Evolutionary conservation across 2,888 invertebrate species (phyloP).

Genomic region (Synanthedon myopaeformis): DNA sequence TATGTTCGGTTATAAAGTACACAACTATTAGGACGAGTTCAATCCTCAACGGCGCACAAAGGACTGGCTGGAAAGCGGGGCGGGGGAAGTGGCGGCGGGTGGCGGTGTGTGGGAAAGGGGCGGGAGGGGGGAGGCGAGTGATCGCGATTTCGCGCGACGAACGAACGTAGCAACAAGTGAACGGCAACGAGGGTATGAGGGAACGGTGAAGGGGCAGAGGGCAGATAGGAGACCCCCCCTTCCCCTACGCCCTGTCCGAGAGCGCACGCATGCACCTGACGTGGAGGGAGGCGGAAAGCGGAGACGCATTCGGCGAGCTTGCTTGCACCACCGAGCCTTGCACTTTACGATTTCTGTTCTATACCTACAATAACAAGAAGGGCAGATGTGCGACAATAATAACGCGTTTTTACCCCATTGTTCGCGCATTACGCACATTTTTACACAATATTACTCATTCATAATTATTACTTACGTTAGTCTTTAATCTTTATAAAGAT

Average conservation of each 20-base stretch:
- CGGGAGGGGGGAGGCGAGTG: slow-evolving; percentile 38
- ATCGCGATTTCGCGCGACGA: slow-evolving; percentile 44
- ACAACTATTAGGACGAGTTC: slow-evolving; percentile 32
- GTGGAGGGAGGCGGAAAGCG: neutral
- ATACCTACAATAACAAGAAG: slow-evolving; percentile 33
- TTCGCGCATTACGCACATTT: too few species aligned
- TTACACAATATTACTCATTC: too few species aligned
- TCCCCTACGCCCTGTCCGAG: slow-evolving; percentile 45
- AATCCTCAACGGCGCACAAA: slow-evolving; percentile 60
- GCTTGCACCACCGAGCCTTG: too few species aligned
- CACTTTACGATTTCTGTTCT: slow-evolving; percentile 18
- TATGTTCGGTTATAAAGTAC: slow-evolving; percentile 21
- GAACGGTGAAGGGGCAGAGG: slow-evolving; percentile 21
- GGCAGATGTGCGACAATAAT: slow-evolving; percentile 39
- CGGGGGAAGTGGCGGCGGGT: slow-evolving; percentile 49
- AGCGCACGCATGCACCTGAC: slow-evolving; percentile 6
- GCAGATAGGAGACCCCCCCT: slow-evolving; percentile 32
- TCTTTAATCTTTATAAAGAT: too few species aligned
- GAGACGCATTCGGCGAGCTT: slow-evolving; percentile 20
- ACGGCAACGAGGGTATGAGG: slow-evolving; percentile 48
- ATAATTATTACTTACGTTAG: too few species aligned
- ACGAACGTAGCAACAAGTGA: slow-evolving; percentile 62
- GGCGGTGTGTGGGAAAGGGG: slow-evolving; percentile 8
- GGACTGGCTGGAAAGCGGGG: slow-evolving; percentile 60
- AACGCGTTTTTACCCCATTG: neutral